A percentile compares a stretch with the other conserved stretches of the same genome.
These are phyloP conservation scores for Tipula confusa DNA, from an alignment of 2,888 invertebrate species.

Conservation along the genomic window DNA sequence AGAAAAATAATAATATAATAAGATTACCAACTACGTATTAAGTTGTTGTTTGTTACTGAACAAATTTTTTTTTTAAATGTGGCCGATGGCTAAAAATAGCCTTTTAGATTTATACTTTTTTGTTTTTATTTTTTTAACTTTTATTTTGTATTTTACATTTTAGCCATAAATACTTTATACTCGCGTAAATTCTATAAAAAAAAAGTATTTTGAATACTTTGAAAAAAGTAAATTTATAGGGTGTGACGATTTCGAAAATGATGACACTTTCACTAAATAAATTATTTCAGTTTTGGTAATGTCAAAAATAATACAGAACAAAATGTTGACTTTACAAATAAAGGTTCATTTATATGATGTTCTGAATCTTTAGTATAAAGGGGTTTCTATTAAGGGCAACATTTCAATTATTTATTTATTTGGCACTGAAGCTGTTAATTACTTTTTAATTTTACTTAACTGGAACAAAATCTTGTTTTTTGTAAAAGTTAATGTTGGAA, in stretches of 20 bases:
- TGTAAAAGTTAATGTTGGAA: too few species aligned
- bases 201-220: background rate
- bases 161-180: background rate
- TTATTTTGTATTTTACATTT: background rate
- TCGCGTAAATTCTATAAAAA: too few species aligned
- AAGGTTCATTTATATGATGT: too few species aligned
- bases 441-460: too few species aligned
- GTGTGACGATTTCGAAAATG: conserved; percentile 9
- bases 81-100: conserved; percentile 3
- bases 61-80: background rate
- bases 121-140: background rate
- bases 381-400: too few species aligned
- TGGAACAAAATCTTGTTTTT: too few species aligned
- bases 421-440: too few species aligned
- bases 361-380: too few species aligned
- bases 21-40: background rate
- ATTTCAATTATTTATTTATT: too few species aligned
- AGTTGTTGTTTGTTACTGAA: background rate
- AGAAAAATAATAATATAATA: background rate
- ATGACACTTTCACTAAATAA: conserved; percentile 8
- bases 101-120: background rate
- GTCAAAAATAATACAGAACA: background rate
- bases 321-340: background rate
- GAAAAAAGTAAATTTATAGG: background rate
- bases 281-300: background rate